Conservation (phyloP, 2,797 vertebrate genomes). For the Gymnocypris eckloni region DNA sequence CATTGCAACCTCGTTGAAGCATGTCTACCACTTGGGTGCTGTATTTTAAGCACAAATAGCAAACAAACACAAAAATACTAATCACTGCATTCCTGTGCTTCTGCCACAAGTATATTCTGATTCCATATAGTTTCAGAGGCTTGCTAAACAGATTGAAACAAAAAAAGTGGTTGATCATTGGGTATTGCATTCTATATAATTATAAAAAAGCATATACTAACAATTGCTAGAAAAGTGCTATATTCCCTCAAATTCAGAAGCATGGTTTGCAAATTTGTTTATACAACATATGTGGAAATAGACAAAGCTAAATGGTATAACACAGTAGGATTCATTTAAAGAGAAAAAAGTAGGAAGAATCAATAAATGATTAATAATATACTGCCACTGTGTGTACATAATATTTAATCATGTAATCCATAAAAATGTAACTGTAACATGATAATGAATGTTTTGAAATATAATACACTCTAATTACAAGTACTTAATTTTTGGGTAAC, state of each 20-base stretch:
- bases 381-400: neutral
- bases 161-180: neutral
- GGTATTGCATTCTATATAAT: neutral
- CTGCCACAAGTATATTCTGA: neutral
- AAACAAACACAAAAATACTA: neutral
- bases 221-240: neutral
- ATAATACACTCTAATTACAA: neutral
- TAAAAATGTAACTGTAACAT: neutral
- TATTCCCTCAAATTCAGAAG: neutral
- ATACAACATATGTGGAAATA: too few relatives aligned
- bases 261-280: too few relatives aligned
- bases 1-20: neutral
- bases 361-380: neutral
- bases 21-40: neutral
- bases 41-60: neutral
- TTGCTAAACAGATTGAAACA: neutral
- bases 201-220: neutral
- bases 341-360: neutral
- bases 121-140: neutral
- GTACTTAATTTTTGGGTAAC: neutral
- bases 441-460: neutral
- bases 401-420: neutral
- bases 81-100: neutral
- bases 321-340: too few relatives aligned
- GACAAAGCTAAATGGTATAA: too few relatives aligned